Evolutionary conservation across 30 jellyfish, hydroid and myxozoan species (phyloP).

Genomic region (Sanderia malayensis): DNA sequence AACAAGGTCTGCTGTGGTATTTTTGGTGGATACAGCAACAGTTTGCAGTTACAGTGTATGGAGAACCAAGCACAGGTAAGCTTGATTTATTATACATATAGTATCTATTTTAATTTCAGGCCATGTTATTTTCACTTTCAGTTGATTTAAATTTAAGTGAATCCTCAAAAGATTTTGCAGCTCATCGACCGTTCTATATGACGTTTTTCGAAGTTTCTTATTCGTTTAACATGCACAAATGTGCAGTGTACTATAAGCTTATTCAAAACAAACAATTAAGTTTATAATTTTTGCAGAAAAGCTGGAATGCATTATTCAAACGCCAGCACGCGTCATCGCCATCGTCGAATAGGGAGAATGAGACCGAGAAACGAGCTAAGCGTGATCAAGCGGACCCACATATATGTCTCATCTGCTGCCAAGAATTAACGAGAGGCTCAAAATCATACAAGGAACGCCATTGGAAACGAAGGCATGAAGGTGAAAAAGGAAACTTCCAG

Average conservation of each 20-base stretch:
- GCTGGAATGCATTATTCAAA: background rate
- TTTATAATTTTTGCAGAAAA: background rate
- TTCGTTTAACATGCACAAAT: background rate
- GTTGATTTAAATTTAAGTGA: background rate
- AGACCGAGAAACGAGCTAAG: constrained; percentile 6
- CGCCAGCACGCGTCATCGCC: background rate
- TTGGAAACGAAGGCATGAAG: constrained; percentile 14
- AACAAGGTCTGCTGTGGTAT: background rate
- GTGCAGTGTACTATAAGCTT: background rate
- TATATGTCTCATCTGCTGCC: background rate
- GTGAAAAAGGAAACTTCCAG: constrained; percentile 1
- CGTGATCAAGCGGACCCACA: constrained; percentile 21
- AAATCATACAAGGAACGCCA: constrained; percentile 21
- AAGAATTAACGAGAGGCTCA: constrained; percentile 15
- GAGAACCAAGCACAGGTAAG: background rate
- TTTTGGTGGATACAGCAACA: background rate
- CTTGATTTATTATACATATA: too few species aligned
- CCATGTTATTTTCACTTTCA: background rate
- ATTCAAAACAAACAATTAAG: background rate
- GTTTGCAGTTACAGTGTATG: background rate
- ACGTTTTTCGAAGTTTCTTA: background rate
- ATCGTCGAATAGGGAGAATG: constrained; percentile 8
- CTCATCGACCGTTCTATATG: background rate
- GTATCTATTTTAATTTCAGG: background rate
- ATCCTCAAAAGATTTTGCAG: too few species aligned